These are phyloP conservation scores for Ptiloglossa arizonensis DNA, from an alignment of 1,140 invertebrate species.

Conservation along the genomic window DNA sequence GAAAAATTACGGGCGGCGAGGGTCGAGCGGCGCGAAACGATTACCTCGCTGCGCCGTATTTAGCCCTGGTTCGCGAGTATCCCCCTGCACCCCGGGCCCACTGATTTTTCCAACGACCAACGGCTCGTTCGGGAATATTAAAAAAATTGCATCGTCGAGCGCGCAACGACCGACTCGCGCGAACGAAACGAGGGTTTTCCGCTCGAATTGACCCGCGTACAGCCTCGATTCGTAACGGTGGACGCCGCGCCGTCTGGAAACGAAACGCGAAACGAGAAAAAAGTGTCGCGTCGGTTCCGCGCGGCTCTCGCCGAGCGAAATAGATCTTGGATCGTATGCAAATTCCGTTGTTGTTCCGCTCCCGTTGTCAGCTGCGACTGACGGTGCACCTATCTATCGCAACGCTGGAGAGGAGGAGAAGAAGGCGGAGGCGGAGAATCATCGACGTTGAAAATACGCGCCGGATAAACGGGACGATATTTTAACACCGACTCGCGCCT, in stretches of 20 bases:
- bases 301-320: slow-evolving; percentile 15
- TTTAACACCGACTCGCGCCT: slow-evolving; percentile 16
- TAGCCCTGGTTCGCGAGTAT: not conserved
- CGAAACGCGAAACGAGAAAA: not conserved
- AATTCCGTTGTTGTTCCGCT: slow-evolving; percentile 44
- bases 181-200: slow-evolving; percentile 9
- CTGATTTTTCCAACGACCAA: not conserved
- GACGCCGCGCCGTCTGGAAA: slow-evolving; percentile 11
- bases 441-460: too few species aligned
- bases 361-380: slow-evolving; percentile 60
- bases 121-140: slow-evolving; percentile 6
- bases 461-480: not conserved
- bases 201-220: slow-evolving; percentile 5
- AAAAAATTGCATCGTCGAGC: slow-evolving; percentile 30
- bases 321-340: slow-evolving; percentile 57
- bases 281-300: not conserved
- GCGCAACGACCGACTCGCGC: not conserved
- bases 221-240: slow-evolving; percentile 4
- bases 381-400: slow-evolving; percentile 58
- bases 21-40: slow-evolving; percentile 6
- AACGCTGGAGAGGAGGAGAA: slow-evolving; percentile 25
- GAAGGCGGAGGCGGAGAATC: too few species aligned
- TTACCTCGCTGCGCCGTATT: not conserved
- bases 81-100: too few species aligned
- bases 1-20: slow-evolving; percentile 19